phyloP scores from a whole-genome alignment of 2,113 vertebrate species.

The Strix aluco region DNA sequence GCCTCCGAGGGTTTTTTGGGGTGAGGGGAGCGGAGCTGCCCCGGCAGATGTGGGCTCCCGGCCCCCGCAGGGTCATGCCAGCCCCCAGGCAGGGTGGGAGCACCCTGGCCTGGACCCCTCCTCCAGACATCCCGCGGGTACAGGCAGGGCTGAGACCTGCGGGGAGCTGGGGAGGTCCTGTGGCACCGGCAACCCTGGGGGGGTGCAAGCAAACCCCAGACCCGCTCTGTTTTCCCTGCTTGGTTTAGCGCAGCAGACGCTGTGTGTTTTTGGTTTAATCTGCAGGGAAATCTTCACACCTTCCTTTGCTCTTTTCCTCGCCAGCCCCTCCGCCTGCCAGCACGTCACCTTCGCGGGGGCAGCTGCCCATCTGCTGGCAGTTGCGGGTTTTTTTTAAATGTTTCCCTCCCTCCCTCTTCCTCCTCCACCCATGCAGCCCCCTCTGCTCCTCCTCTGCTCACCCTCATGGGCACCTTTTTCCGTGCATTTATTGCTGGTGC shows the following conservation, averaged over 20 bases:
- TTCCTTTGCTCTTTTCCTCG: slow-evolving; percentile 36
- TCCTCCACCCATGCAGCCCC: neutral
- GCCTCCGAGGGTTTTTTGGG: neutral
- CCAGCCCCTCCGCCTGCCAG: neutral
- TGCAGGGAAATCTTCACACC: slow-evolving; percentile 48
- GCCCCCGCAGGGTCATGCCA: fast-evolving
- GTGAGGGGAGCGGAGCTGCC: neutral
- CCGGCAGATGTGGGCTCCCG: neutral
- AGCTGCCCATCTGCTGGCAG: slow-evolving; percentile 37
- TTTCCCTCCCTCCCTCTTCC: neutral
- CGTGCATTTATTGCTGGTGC: neutral
- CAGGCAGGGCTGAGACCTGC: neutral
- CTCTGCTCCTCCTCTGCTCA: neutral
- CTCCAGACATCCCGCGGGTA: fast-evolving
- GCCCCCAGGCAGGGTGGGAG: neutral
- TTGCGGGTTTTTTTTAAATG: neutral
- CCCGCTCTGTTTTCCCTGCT: neutral
- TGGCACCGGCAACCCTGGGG: fast-evolving
- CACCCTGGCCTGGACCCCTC: too few relatives aligned
- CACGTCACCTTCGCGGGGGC: neutral
- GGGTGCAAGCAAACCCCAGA: neutral
- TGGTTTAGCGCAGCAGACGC: neutral
- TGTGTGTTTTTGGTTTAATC: neutral
- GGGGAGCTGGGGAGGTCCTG: neutral
- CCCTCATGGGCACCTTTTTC: neutral